Base-by-base conservation (phyloP, 2,888 invertebrate species). In the Timema cristinae region DNA sequence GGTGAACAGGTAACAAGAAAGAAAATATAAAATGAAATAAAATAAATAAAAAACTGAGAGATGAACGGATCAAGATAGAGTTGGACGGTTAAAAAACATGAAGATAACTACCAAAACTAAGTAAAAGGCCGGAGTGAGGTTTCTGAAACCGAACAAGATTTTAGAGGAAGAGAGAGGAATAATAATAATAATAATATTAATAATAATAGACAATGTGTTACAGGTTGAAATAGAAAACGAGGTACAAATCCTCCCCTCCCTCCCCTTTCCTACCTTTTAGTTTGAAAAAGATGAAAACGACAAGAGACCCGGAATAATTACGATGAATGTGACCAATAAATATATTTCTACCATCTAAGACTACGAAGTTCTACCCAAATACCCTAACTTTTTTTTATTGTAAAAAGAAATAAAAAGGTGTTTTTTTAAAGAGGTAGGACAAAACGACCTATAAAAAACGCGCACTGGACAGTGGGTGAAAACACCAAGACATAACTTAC, bases 241-340 rank as follows among this genome's bases (percentile, higher is more conserved):
- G 63, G 7, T 48, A 32, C 32, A 10, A 32, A 6, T n/a, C 59
- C 7, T 13, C 15, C 59, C 47, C 47, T 47, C 63, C 59, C 7
- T 9, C 9, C 63, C 32, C 16, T 63, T 63, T 16, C 63, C 63
- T 4, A 13, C 32, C 63, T 48, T 9, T 13, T 32, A 63, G 63
- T 47, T 67, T 72, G 51, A 48, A 67, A 67, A 69, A 70, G 69
- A 70, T 66, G 72, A 54, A 71, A 72, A 72, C 70, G 69, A 72
- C 72, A 72, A 72, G 72, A 69, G 48, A 16, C 56, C 47, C 69
- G 72, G 66, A 70, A 72, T 72, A 72, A 70, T 69, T 70, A 72
- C 67, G 72, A 69, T 69, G 48, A 56, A 66, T 47, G 52, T 32
- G 66, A 67, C 69, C 72, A 70, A 72, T 69, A 69, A 72, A 72